Percentiles rank a stretch among this genome's conserved stretches.
Conservation (phyloP, 2,113 vertebrate species). For the Dicerorhinus sumatrensis region DNA sequence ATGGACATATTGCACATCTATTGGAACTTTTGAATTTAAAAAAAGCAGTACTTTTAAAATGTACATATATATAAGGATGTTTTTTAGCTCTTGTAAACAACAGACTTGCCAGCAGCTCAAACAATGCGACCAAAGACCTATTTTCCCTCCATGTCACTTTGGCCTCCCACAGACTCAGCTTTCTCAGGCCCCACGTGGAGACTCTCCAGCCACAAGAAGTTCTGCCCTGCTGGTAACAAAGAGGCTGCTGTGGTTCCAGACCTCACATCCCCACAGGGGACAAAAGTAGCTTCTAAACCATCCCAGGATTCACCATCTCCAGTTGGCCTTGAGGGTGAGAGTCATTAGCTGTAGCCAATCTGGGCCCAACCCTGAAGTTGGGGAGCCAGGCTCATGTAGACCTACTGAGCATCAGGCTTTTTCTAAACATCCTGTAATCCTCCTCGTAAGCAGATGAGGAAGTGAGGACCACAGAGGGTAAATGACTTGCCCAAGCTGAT, state of each 20-base stretch:
- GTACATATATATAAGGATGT: background rate
- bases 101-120: background rate
- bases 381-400: no score
- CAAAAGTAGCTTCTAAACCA: background rate
- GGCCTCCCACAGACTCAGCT: background rate
- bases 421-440: background rate
- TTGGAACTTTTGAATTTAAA: background rate
- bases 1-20: background rate
- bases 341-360: background rate
- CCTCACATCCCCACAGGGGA: background rate
- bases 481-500: background rate
- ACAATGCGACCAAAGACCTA: no score
- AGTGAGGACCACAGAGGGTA: background rate
- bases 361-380: background rate
- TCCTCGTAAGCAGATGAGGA: background rate
- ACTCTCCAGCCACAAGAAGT: background rate
- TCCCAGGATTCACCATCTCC: no score
- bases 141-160: accelerated
- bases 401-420: background rate
- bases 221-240: background rate
- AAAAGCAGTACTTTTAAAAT: background rate
- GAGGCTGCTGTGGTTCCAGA: background rate
- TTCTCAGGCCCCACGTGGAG: background rate
- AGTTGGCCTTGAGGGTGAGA: accelerated
- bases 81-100: background rate